phyloP scores from a whole-genome alignment of 2,797 vertebrate genomes.

The Champsocephalus esox region DNA sequence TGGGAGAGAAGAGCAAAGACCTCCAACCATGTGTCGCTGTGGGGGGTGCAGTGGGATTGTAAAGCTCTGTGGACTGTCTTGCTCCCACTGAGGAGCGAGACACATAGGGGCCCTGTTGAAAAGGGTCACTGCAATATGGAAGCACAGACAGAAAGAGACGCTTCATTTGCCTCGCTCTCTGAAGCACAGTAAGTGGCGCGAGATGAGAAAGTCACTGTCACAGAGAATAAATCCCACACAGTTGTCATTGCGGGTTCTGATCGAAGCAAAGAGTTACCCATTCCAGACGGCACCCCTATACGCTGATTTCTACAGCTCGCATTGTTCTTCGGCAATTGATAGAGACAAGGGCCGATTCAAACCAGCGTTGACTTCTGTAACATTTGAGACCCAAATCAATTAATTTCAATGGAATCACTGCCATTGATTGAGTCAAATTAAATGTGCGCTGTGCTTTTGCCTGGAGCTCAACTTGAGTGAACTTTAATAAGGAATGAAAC shows the following conservation, averaged over 20 bases:
- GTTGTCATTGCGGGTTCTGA: conserved; percentile 26
- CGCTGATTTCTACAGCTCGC: background rate
- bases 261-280: conserved; percentile 9
- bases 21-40: conserved; percentile 12
- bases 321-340: conserved; percentile 1
- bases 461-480: background rate
- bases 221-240: conserved; percentile 28
- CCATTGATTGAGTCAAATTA: background rate
- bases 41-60: conserved; percentile 16
- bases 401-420: background rate
- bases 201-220: conserved; percentile 31
- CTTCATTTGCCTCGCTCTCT: conserved; percentile 39
- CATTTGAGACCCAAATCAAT: background rate
- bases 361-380: background rate
- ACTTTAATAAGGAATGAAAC: background rate
- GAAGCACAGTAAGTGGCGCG: conserved; percentile 16
- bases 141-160: conserved; percentile 11
- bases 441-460: background rate
- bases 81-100: conserved; percentile 13
- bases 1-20: conserved; percentile 9
- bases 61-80: conserved; percentile 32
- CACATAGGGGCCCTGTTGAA: conserved; percentile 7
- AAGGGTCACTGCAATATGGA: conserved; percentile 20
- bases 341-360: background rate
- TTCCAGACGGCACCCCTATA: background rate